A percentile compares a stretch with the other conserved stretches of the same genome.
Evolutionary conservation across 2,888 invertebrate genomes (phyloP).

Genomic region (Scaptomyza caliginosa): DNA sequence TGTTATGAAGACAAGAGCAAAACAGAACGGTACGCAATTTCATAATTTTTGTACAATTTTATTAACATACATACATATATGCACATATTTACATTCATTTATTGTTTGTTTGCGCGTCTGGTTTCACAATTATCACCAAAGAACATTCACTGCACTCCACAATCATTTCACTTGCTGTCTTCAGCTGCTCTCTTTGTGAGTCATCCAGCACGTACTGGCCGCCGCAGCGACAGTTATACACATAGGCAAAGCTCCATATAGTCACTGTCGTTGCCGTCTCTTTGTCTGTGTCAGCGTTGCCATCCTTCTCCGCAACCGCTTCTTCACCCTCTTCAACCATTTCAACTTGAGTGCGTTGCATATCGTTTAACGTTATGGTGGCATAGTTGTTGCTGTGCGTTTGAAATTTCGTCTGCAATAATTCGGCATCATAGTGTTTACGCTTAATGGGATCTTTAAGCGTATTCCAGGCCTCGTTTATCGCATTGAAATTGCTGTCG

Average conservation of each 20-base stretch:
- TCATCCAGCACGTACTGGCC: conserved; percentile 84
- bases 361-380: conserved; percentile 83
- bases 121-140: conserved; percentile 86
- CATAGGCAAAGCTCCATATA: conserved; percentile 61
- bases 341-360: conserved; percentile 79
- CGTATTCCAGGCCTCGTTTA: conserved; percentile 90
- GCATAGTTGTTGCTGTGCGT: conserved; percentile 86
- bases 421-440: conserved; percentile 88
- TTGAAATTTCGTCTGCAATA: conserved; percentile 86
- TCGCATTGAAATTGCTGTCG: conserved; percentile 84
- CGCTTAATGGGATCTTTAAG: conserved; percentile 87
- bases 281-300: conserved; percentile 43
- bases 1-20: conserved; percentile 1
- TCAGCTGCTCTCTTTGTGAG: conserved; percentile 58
- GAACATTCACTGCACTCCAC: conserved; percentile 91
- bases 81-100: conserved; percentile 17
- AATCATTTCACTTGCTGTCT: conserved; percentile 83
- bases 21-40: conserved; percentile 17
- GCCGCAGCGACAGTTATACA: conserved; percentile 89
- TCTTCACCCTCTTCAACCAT: conserved; percentile 27
- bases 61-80: background rate
- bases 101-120: conserved; percentile 35
- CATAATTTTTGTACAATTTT: conserved; percentile 5
- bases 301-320: conserved; percentile 15
- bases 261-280: conserved; percentile 36